A percentile compares a stretch with the other conserved stretches of the same genome.
These are phyloP conservation scores for Paramuricea clavata DNA, from an alignment of 92 coral and sea anemone species.

Conservation along the genomic window DNA sequence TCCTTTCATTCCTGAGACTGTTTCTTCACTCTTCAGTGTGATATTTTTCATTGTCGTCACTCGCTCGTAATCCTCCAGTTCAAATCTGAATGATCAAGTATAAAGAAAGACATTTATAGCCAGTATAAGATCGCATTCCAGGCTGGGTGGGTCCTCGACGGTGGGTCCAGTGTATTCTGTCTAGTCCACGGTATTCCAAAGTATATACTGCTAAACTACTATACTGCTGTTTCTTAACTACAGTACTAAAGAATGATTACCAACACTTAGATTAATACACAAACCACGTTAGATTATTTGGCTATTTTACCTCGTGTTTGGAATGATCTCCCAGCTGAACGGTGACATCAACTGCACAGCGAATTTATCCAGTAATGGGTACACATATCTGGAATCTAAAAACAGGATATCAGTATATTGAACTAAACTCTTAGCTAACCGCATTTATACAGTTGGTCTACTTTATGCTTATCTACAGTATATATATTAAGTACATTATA, in stretches of 20 bases:
- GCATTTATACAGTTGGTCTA: too few species aligned
- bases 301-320: conserved; percentile 88
- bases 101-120: neutral
- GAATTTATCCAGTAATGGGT: conserved; percentile 92
- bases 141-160: too few species aligned
- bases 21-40: conserved; percentile 94
- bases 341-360: conserved; percentile 94
- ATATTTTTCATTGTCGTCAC: conserved; percentile 94
- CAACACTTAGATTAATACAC: too few species aligned
- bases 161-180: too few species aligned
- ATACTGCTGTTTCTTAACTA: too few species aligned
- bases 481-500: too few species aligned
- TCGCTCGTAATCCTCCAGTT: conserved; percentile 98
- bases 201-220: too few species aligned
- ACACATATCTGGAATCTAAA: conserved; percentile 87
- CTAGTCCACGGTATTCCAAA: too few species aligned
- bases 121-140: too few species aligned
- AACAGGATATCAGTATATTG: conserved; percentile 11
- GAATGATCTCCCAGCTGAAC: conserved; percentile 98
- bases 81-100: conserved; percentile 66
- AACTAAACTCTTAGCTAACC: too few species aligned
- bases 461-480: too few species aligned
- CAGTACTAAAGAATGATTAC: too few species aligned
- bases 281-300: neutral
- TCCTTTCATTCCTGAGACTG: conserved; percentile 96